Percentiles rank a stretch among this genome's conserved stretches.
Conservation (phyloP, 1,140 invertebrate species). For the Phortica variegata region DNA sequence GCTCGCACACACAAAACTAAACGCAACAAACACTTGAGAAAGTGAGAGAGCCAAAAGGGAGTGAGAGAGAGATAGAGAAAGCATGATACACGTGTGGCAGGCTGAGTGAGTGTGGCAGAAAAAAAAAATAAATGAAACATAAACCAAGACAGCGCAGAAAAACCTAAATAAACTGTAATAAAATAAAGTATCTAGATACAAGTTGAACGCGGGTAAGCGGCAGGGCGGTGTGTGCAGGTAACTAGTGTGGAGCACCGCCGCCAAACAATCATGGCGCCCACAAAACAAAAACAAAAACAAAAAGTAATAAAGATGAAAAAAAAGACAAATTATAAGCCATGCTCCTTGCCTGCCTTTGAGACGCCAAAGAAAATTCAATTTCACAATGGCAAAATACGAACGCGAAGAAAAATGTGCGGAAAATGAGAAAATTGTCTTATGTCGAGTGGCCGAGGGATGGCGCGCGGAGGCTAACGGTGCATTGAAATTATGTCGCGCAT, state of each 20-base stretch:
- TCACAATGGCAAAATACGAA: constrained; percentile 49
- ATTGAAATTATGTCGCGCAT: too few species aligned
- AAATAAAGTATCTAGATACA: constrained; percentile 54
- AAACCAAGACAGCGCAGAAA: background rate
- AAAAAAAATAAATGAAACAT: constrained; percentile 1
- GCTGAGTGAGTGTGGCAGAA: background rate
- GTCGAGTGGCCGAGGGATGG: constrained; percentile 10
- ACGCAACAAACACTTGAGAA: background rate
- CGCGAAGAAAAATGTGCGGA: constrained; percentile 22
- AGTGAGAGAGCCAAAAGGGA: background rate
- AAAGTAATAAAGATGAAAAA: too few species aligned
- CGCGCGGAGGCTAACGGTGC: constrained; percentile 28
- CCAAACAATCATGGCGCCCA: background rate
- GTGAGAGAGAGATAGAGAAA: too few species aligned
- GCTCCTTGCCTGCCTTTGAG: background rate
- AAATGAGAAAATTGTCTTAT: constrained; percentile 53
- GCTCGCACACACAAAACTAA: constrained; percentile 4
- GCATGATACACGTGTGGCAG: too few species aligned
- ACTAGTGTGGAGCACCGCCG: too few species aligned
- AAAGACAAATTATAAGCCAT: too few species aligned
- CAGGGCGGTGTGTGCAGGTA: constrained; percentile 21
- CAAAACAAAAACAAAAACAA: too few species aligned
- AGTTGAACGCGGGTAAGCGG: too few species aligned
- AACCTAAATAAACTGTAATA: constrained; percentile 45
- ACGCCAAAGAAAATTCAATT: constrained; percentile 48